Base-by-base conservation (phyloP, 2,797 vertebrate species). In the Coendou prehensilis region DNA sequence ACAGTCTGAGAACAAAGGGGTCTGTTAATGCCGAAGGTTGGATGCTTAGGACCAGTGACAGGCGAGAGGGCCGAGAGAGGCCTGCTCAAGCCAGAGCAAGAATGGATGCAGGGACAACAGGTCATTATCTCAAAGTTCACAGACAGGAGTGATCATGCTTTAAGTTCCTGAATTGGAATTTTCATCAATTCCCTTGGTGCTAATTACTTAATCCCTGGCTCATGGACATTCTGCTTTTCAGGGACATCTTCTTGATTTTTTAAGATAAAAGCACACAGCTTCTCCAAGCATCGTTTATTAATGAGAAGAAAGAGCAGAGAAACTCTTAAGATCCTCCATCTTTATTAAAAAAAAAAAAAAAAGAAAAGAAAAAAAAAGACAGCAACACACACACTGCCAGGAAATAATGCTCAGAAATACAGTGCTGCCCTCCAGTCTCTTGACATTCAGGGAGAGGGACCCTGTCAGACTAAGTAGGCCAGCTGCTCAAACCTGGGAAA, bases 31-130 rank as follows among this genome's bases (percentile, higher is more conserved):
- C 47, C 10, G 22, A 64, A 5, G n/a, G 11, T 30, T 30, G 50
- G n/a, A 15, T 54, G 23, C 83, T 97, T 96, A 97, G 97, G 30
- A 97, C 87, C 95, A 33, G 10, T 89, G 94, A 97, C 94, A 98
- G 93, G 73, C 17, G 57, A 84, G 83, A 37, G 67, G 11, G 9
- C 15, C 86, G 15, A 0, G 30, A 17, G 20, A 45, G 54, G 20
- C 9, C 78, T 28, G 7, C 0, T 8, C 50, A 45, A 18, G 6
- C 63, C 15, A 13, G 10, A 8, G 47, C 37, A 56, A 52, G 87
- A n/a, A 50, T 20, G 20, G n/a, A 61, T 0, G 28, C 76, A 69
- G 83, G 23, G 22, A 50, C 28, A 80, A 80, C 63, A 67, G 64
- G 45, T 52, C 78, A 75, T 86, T 59, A 85, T 26, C 69, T 64